Percentiles rank a stretch among this genome's conserved stretches.
Evolutionary conservation across 2,888 invertebrate genomes (phyloP).

Genomic region (Cantharis rufa): DNA sequence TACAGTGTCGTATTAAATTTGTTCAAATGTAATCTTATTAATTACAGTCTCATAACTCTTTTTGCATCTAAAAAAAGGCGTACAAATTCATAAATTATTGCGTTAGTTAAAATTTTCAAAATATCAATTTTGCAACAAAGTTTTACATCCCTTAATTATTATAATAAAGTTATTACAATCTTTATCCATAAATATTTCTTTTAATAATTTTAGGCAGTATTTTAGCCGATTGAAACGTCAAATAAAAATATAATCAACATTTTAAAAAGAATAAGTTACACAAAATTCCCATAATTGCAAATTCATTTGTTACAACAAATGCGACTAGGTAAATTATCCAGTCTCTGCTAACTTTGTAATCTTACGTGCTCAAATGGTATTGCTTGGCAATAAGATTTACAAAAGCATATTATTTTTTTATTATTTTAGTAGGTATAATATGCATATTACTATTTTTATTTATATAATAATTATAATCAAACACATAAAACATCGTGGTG

Average conservation of each 20-base stretch:
- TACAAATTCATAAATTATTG: not conserved
- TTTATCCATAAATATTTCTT: not conserved
- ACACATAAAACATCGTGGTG: constrained; percentile 34
- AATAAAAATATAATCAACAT: not conserved
- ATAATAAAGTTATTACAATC: not conserved
- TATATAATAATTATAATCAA: not conserved
- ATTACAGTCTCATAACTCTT: constrained; percentile 3
- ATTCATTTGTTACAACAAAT: not conserved
- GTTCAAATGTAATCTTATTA: not conserved
- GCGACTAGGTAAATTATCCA: constrained; percentile 4
- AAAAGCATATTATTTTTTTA: not conserved
- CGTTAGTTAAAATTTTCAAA: not conserved
- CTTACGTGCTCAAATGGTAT: not conserved
- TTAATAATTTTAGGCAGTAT: not conserved
- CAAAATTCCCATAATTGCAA: not conserved
- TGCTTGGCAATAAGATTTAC: not conserved
- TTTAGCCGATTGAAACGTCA: not conserved
- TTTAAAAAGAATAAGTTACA: not conserved
- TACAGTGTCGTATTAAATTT: not conserved
- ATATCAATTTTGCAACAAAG: not conserved
- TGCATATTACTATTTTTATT: not conserved
- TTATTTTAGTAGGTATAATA: not conserved
- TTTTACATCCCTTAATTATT: not conserved
- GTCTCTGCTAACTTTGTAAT: not conserved
- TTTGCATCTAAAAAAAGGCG: not conserved